These are phyloP conservation scores for Liopterus haemorrhoidalis DNA, from an alignment of 2,888 invertebrate species.

Conservation along the genomic window DNA sequence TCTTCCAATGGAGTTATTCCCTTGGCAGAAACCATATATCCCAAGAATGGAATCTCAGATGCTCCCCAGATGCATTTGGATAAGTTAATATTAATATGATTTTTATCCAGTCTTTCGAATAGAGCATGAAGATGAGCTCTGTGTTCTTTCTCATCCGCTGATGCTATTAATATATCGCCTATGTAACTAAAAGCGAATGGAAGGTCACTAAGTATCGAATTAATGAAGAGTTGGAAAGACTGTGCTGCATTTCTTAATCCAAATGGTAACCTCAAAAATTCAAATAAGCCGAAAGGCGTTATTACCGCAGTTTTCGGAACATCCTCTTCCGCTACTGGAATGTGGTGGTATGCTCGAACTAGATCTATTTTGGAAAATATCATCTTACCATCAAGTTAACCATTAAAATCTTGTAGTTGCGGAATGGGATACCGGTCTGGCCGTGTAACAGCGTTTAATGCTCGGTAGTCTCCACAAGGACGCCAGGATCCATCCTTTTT, in stretches of 20 bases:
- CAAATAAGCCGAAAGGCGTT: not conserved
- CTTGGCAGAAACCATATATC: slow-evolving; percentile 23
- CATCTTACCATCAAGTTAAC: not conserved
- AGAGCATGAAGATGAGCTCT: slow-evolving; percentile 21
- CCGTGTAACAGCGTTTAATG: no score
- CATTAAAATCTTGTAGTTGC: no score
- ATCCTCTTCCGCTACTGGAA: slow-evolving; percentile 2
- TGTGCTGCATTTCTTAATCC: slow-evolving; percentile 9
- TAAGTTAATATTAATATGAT: slow-evolving; percentile 27
- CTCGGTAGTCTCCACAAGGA: no score
- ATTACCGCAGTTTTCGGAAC: slow-evolving; percentile 4
- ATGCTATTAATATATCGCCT: slow-evolving; percentile 32
- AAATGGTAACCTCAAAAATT: slow-evolving; percentile 7
- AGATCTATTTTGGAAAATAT: slow-evolving; percentile 6
- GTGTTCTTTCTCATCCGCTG: slow-evolving; percentile 27
- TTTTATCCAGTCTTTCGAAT: slow-evolving; percentile 25
- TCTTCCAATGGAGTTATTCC: slow-evolving; percentile 27
- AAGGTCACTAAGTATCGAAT: slow-evolving; percentile 1
- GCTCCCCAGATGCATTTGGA: slow-evolving; percentile 30
- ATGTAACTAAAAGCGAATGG: slow-evolving; percentile 27
- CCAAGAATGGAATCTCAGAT: slow-evolving; percentile 23
- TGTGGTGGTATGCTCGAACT: slow-evolving; percentile 8
- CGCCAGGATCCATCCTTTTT: no score
- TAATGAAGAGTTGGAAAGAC: slow-evolving; percentile 9
- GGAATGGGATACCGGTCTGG: no score